A percentile compares a stretch with the other conserved stretches of the same genome.
phyloP scores from a whole-genome alignment of 1,140 invertebrate genomes.

The Drosophila repleta region DNA sequence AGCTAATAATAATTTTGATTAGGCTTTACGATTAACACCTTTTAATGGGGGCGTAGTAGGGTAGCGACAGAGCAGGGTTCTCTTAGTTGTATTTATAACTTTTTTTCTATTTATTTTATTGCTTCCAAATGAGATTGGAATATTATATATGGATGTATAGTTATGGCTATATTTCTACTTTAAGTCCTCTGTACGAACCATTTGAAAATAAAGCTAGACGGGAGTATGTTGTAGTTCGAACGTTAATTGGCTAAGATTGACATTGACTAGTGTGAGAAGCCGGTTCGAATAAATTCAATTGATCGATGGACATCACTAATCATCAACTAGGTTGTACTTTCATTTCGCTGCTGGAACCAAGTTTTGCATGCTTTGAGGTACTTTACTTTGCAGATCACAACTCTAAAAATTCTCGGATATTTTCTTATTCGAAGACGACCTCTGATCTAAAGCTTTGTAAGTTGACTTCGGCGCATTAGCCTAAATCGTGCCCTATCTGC shows the following conservation, averaged over 20 bases:
- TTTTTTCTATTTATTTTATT: background rate
- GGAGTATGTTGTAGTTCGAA: background rate
- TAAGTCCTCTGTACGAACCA: background rate
- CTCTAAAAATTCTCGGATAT: slow-evolving; percentile 42
- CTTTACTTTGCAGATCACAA: slow-evolving; percentile 76
- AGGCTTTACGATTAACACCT: slow-evolving; percentile 26
- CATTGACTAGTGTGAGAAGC: slow-evolving; percentile 19
- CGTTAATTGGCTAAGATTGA: slow-evolving; percentile 19
- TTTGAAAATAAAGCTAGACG: background rate
- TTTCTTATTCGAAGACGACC: slow-evolving; percentile 12
- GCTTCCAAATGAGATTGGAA: background rate
- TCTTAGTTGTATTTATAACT: no score
- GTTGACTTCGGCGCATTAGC: slow-evolving; percentile 15
- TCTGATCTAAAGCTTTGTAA: slow-evolving; percentile 64
- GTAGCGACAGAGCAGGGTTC: background rate
- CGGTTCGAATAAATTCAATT: slow-evolving; percentile 7
- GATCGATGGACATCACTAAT: slow-evolving; percentile 39
- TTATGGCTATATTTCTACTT: background rate
- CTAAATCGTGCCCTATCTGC: slow-evolving; percentile 83
- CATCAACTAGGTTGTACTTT: slow-evolving; percentile 76
- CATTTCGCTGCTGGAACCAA: slow-evolving; percentile 70
- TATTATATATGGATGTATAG: background rate
- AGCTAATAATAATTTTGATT: slow-evolving; percentile 23
- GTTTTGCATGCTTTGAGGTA: slow-evolving; percentile 72
- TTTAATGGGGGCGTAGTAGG: background rate